Evolutionary conservation across 2,113 vertebrate species (phyloP).

Genomic region (Rhipidura dahli): DNA sequence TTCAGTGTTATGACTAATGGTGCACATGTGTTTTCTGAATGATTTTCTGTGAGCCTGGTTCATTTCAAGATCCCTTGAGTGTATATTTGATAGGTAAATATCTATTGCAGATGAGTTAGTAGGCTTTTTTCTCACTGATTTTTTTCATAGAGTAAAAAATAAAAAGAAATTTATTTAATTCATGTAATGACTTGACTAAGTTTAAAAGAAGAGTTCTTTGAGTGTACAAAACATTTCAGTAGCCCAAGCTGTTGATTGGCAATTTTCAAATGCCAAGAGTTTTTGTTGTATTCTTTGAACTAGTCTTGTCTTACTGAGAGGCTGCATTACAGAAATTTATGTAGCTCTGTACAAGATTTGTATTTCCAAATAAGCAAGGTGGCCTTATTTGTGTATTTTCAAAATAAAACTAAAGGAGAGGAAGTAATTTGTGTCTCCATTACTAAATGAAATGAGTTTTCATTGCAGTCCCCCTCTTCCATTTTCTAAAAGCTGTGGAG

Average conservation of each 20-base stretch:
- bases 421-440: neutral
- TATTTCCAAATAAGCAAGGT: neutral
- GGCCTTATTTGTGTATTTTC: neutral
- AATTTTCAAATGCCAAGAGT: neutral
- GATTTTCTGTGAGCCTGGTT: neutral
- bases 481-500: neutral
- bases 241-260: neutral
- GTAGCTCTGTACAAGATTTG: neutral
- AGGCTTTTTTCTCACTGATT: neutral
- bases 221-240: neutral
- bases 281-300: neutral
- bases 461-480: neutral
- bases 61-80: neutral
- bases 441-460: neutral
- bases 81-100: neutral
- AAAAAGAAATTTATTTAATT: neutral
- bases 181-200: neutral
- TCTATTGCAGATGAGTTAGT: neutral
- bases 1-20: neutral
- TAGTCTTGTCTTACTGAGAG: neutral
- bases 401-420: neutral
- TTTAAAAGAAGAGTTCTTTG: neutral
- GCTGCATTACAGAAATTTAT: neutral
- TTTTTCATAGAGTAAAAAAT: neutral
- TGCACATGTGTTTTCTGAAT: neutral